Evolutionary conservation across 2,888 invertebrate genomes (phyloP).

Genomic region (Mimas tiliae): DNA sequence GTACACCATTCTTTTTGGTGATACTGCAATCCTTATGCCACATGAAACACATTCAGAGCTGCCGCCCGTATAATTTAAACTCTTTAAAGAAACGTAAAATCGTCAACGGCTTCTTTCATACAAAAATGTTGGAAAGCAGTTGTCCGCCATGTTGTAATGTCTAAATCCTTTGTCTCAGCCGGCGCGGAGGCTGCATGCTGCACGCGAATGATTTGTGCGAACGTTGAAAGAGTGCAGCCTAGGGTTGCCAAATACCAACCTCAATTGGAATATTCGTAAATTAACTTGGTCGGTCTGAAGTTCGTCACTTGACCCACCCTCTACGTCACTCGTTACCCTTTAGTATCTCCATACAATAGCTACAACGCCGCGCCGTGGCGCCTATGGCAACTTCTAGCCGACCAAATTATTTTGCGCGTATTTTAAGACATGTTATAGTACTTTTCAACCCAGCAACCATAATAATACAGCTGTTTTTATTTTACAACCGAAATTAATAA

Average conservation of each 20-base stretch:
- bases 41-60: neutral
- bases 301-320: too few species aligned
- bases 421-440: too few species aligned
- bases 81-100: constrained; percentile 19
- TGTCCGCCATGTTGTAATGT: constrained; percentile 24
- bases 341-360: too few species aligned
- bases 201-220: constrained; percentile 66
- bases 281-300: too few species aligned
- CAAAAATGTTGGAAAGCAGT: constrained; percentile 23
- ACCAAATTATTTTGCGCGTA: too few species aligned
- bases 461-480: too few species aligned
- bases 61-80: constrained; percentile 24
- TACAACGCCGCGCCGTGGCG: too few species aligned
- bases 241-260: neutral
- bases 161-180: constrained; percentile 40
- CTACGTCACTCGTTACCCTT: too few species aligned
- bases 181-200: constrained; percentile 42
- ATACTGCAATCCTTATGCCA: neutral
- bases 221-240: constrained; percentile 53
- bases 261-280: neutral
- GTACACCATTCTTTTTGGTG: neutral
- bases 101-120: constrained; percentile 19
- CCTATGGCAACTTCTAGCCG: too few species aligned
- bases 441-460: too few species aligned
- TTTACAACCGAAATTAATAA: too few species aligned